Conservation (phyloP, 2,797 vertebrate genomes). For the Lepilemur septentrionalis region DNA sequence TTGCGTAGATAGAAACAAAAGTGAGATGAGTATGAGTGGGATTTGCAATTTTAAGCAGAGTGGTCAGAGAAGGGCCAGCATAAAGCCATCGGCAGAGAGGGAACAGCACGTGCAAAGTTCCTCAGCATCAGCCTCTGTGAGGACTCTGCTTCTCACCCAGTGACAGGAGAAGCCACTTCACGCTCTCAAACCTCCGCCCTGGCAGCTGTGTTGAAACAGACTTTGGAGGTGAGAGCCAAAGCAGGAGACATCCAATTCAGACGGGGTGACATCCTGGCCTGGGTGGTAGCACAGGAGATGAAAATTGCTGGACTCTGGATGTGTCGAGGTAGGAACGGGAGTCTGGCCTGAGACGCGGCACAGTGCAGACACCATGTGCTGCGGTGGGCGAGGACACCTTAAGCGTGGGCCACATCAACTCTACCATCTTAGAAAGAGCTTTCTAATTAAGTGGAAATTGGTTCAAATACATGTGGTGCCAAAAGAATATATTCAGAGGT, state of each 20-base stretch:
- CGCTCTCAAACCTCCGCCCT: background rate
- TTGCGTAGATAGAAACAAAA: background rate
- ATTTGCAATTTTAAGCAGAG: background rate
- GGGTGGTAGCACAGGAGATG: too few species aligned
- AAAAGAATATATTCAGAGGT: background rate
- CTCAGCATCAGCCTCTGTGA: background rate
- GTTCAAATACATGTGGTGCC: background rate
- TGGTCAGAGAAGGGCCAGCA: background rate
- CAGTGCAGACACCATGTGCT: accelerated
- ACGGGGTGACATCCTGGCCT: background rate
- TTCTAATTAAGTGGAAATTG: background rate
- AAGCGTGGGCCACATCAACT: too few species aligned
- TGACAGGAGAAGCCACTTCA: background rate
- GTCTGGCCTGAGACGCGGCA: background rate
- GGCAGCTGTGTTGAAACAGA: background rate
- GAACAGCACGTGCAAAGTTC: background rate
- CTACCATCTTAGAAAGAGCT: background rate
- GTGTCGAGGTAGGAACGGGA: too few species aligned
- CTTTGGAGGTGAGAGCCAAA: background rate
- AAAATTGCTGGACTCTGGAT: background rate
- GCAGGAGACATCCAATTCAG: background rate
- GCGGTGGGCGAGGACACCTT: too few species aligned
- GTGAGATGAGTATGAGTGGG: accelerated
- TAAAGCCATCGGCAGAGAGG: background rate
- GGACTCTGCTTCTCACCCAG: background rate